Base-by-base conservation (phyloP, 2,797 vertebrate species). In the Lagocephalus sceleratus region DNA sequence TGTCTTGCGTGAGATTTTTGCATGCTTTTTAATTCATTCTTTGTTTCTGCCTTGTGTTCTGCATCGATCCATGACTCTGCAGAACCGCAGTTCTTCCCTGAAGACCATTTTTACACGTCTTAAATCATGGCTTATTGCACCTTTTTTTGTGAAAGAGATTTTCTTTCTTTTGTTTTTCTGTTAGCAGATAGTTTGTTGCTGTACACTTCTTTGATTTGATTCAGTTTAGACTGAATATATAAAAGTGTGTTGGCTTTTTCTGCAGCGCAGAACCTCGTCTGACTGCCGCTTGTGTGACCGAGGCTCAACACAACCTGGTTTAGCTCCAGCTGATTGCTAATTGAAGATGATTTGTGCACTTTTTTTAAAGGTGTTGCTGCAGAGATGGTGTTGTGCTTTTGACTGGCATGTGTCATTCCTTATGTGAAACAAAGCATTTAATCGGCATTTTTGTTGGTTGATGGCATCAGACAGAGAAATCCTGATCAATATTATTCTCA, bases 61-160 rank as follows among this genome's bases (percentile, higher is more conserved):
- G 56, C 63, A 71, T 71, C 47, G 12, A 66, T 56, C 63, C 17
- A 1, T 20, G 41, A 16, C 62, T 32, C 39, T 68, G 63, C 63
- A 54, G 6, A 29, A 70, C 54, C 54, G 57, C 42, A 47, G 44
- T 66, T 63, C 56, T 60, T 78, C 61, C 45, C 35, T 12, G 19
- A 50, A 57, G 54, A 23, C 63, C 63, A 54, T 74, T 45, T 70
- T 38, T 74, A 65, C 47, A 56, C 21, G 54, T 84, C 77, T 78
- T 81, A 73, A 76, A 83, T 76, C 66, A 66, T 78, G 71, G 61
- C 63, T 66, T 63, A 82, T 75, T 74, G 85, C 81, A 85, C 81
- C 72, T 81, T 82, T 68, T 68, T 65, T 52, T 73, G 56, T 75
- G 51, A 78, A 66, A 64, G 66, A 82, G 53, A 71, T 72, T 80